Conservation (phyloP, 2,113 vertebrate species). For the Tachuris rubrigastra region DNA sequence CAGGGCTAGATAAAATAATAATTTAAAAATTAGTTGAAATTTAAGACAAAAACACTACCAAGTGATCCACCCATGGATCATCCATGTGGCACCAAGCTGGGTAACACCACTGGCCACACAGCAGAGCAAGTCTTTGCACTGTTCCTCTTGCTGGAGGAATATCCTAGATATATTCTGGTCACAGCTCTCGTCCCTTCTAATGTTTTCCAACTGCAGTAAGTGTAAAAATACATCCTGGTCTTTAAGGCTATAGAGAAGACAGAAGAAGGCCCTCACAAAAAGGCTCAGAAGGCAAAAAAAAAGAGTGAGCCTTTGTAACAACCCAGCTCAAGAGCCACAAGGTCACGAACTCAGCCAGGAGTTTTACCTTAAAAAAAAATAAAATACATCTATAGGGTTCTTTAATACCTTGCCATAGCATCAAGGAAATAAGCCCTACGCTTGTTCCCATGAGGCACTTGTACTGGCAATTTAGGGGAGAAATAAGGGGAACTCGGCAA, state of each 20-base stretch:
- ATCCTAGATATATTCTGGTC: background rate
- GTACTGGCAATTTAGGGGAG: no score
- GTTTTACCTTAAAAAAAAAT: no score
- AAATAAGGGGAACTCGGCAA: no score
- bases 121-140: background rate
- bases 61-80: background rate
- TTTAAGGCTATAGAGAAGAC: background rate
- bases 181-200: background rate
- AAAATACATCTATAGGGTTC: no score
- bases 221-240: background rate
- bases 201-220: background rate
- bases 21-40: background rate
- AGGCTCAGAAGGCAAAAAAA: background rate
- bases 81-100: background rate
- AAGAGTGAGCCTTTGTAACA: fast-evolving
- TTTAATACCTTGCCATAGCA: no score
- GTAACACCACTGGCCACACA: background rate
- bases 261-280: background rate
- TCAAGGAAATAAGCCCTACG: no score
- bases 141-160: background rate
- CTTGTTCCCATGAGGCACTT: no score
- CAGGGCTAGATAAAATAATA: background rate
- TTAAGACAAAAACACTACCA: background rate
- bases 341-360: no score
- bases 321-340: no score